Conservation (phyloP, 2,888 invertebrate genomes). For the Ichneumoninae sp. region DNA sequence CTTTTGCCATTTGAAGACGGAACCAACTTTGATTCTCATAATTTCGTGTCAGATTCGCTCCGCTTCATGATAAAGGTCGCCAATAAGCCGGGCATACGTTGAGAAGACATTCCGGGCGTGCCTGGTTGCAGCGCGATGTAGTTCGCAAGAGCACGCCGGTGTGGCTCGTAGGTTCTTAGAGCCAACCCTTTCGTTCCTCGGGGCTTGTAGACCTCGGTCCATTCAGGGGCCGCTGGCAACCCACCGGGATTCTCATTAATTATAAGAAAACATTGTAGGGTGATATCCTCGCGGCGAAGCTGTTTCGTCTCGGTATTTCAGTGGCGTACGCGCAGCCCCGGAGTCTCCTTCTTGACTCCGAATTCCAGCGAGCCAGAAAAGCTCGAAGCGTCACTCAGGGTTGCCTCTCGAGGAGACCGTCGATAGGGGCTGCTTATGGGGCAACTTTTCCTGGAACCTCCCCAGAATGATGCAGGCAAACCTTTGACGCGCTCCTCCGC, state of each 20-base stretch:
- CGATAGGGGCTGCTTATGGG: conserved; percentile 44
- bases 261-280: conserved; percentile 81
- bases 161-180: conserved; percentile 70
- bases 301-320: conserved; percentile 58
- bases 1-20: not conserved
- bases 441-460: conserved; percentile 24
- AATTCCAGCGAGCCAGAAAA: conserved; percentile 15
- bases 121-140: conserved; percentile 60
- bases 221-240: conserved; percentile 76
- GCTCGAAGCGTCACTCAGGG: conserved; percentile 2
- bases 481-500: conserved; percentile 71
- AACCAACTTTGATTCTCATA: conserved; percentile 49
- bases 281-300: conserved; percentile 26
- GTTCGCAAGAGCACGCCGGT: conserved; percentile 65
- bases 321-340: conserved; percentile 48
- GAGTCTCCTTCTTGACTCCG: conserved; percentile 34
- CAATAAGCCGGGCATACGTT: conserved; percentile 75
- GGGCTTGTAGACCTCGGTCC: conserved; percentile 77
- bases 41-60: conserved; percentile 65
- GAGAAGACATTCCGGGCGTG: conserved; percentile 76
- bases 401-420: conserved; percentile 13
- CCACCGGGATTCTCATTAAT: conserved; percentile 77
- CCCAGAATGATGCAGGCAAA: conserved; percentile 51
- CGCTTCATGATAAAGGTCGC: conserved; percentile 73
- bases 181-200: conserved; percentile 75